Evolutionary conservation across 1,140 invertebrate genomes (phyloP), one percentile per base, ranked within the genome.

Genomic region (Penaeus vannamei): DNA sequence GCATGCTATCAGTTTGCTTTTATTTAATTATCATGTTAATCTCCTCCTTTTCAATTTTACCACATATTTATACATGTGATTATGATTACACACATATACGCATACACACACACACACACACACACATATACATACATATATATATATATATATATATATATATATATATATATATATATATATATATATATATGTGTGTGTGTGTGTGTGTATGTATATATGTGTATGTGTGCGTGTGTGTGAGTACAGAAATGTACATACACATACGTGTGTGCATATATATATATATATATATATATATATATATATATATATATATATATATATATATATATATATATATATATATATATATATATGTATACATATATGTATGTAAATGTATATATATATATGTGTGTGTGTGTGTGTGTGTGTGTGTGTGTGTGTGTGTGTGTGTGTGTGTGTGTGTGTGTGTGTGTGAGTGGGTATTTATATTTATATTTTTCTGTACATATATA

Each of bases 291-390:
- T 69, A 69, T 23, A 69, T 23, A 69, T 23, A 69, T 69, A 69
- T 69, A 69, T 69, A 69, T 69, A 69, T 20, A 69, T 69, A 69
- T 20, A 69, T 69, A 69, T 69, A 23, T 69, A 69, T 69, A 23
- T 69, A 69, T 69, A 69, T 69, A 17, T 23, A 69, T 69, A 69
- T 19, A 23, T 23, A 69, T 69, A 23, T 23, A 69, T 36, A 36
- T 5, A 36, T 36, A 5, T 5, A 36, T 36, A 36, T 36, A 36
- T 36, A 36, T 5, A 36, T 36, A 36, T 36, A 36, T 5, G 5
- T 36, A 36, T 36, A 36, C 2, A 36, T 36, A 36, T 36, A 36
- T 1, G 5, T 36, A 36, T 5, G 5, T 1, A 36, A 2, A 36
- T 36, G 5, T 5, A 5, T 5, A 36, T 36, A 36, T 36, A 36